Conservation (phyloP, 1,140 invertebrate species). For the Magallana ariakensis region DNA sequence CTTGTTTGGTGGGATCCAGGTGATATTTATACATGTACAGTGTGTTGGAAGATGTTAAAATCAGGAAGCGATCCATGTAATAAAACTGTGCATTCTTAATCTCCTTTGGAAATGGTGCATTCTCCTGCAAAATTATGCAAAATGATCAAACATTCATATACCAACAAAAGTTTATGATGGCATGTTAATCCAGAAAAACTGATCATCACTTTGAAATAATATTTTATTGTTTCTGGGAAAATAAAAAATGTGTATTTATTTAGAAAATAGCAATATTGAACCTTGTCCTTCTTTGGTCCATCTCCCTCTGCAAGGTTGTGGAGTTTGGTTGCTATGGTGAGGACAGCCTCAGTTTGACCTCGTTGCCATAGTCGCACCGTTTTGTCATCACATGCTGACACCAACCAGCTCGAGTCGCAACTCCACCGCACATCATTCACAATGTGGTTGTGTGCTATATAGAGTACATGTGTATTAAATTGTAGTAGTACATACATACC, state of each 20-base stretch:
- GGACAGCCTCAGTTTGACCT: constrained; percentile 67
- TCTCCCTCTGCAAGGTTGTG: constrained; percentile 66
- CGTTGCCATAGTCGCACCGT: constrained; percentile 73
- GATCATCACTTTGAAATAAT: no score
- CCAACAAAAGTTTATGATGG: no score
- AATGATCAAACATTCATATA: not conserved
- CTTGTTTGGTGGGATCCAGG: constrained; percentile 74
- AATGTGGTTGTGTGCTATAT: constrained; percentile 70
- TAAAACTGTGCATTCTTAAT: constrained; percentile 78
- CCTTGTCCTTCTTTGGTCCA: constrained; percentile 61
- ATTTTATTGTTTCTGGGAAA: no score
- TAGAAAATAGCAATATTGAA: not conserved
- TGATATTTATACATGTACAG: constrained; percentile 79
- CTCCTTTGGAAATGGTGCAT: constrained; percentile 70
- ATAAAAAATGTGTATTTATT: no score
- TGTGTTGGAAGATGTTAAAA: constrained; percentile 74
- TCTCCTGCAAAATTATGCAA: constrained; percentile 61
- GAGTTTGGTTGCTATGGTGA: constrained; percentile 66
- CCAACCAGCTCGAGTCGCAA: constrained; percentile 68
- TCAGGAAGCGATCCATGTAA: constrained; percentile 80
- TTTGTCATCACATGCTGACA: constrained; percentile 77
- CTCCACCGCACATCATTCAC: constrained; percentile 73
- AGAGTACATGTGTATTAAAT: no score
- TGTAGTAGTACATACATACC: no score
- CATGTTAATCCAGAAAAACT: no score